phyloP scores from a whole-genome alignment of 2,888 invertebrate genomes.

The Himalopsyche anomala region DNA sequence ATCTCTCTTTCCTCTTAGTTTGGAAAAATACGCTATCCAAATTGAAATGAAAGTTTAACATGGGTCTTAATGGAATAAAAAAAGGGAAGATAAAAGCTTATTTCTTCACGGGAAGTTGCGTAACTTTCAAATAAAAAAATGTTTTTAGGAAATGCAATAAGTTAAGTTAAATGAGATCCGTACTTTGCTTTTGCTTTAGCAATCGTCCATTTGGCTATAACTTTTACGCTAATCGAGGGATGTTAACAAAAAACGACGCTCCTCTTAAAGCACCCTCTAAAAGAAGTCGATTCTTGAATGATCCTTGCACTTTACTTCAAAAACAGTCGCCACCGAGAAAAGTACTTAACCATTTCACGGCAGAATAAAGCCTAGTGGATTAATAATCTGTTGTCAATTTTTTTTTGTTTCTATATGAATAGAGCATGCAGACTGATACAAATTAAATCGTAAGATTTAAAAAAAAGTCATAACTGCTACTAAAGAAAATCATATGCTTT shows the following conservation, averaged over 20 bases:
- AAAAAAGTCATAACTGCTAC: no score
- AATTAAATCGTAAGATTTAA: no score
- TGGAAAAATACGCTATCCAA: background rate
- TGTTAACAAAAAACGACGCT: constrained; percentile 54
- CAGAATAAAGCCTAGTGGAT: background rate
- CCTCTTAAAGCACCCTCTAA: constrained; percentile 32
- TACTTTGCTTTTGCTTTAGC: background rate
- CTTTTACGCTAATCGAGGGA: constrained; percentile 53
- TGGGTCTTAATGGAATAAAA: constrained; percentile 20
- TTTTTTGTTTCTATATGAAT: no score
- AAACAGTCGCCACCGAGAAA: background rate
- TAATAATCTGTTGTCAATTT: background rate
- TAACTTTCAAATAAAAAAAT: constrained; percentile 22
- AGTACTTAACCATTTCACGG: background rate
- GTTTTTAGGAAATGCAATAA: constrained; percentile 31
- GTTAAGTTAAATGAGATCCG: constrained; percentile 39
- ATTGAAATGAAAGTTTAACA: constrained; percentile 19
- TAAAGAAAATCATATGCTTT: no score
- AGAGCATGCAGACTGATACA: no score
- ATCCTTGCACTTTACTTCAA: constrained; percentile 22
- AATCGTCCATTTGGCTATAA: constrained; percentile 45
- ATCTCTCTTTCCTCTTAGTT: background rate
- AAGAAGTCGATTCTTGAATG: constrained; percentile 7
- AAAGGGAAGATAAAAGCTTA: constrained; percentile 11
- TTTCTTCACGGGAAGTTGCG: constrained; percentile 4